These are phyloP conservation scores for Drosophila ambigua DNA, from an alignment of 1,140 invertebrate genomes.

Conservation along the genomic window DNA sequence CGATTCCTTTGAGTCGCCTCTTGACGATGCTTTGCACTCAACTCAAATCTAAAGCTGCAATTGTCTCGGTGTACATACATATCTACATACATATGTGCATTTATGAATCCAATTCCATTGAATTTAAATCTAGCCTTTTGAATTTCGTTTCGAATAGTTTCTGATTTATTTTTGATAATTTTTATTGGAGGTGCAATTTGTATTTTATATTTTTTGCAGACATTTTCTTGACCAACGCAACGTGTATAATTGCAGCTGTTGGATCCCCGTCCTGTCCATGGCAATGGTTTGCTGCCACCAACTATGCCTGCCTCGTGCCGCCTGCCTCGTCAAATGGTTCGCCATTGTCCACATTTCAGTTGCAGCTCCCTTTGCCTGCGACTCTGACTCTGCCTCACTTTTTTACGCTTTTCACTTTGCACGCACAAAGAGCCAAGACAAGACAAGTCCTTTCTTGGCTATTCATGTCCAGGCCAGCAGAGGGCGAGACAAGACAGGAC, in stretches of 20 bases:
- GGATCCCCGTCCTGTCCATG: slow-evolving; percentile 10
- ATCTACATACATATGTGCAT: no score
- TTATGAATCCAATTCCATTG: no score
- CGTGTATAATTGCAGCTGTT: slow-evolving; percentile 41
- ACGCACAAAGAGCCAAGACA: slow-evolving; percentile 4
- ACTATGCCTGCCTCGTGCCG: background rate
- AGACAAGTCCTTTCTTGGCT: slow-evolving; percentile 41
- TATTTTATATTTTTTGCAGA: no score
- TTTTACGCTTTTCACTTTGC: slow-evolving; percentile 42
- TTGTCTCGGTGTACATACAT: no score
- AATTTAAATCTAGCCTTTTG: no score
- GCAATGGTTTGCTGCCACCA: background rate
- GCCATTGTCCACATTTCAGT: slow-evolving; percentile 56
- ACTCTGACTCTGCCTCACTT: slow-evolving; percentile 10
- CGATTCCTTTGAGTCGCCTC: background rate
- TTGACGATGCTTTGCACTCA: background rate
- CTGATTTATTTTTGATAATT: no score
- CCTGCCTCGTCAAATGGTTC: slow-evolving; percentile 13
- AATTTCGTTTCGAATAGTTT: no score
- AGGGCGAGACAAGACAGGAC: background rate
- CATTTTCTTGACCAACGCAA: background rate
- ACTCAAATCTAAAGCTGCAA: no score
- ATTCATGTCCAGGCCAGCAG: slow-evolving; percentile 45
- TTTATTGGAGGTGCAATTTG: no score
- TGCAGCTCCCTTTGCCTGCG: slow-evolving; percentile 17